A percentile compares a stretch with the other conserved stretches of the same genome.
Conservation (phyloP, 1,140 invertebrate genomes). For the Hyles euphorbiae region DNA sequence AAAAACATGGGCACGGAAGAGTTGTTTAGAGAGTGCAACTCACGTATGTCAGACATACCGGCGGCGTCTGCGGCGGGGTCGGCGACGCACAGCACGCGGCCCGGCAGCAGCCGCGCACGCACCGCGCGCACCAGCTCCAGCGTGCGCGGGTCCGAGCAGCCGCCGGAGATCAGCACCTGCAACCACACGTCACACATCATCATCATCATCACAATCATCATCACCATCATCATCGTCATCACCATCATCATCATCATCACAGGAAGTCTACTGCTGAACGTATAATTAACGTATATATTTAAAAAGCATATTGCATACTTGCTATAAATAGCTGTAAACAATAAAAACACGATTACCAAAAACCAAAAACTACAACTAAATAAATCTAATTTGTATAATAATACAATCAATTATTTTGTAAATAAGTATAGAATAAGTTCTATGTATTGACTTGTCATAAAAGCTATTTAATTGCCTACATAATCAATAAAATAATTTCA, state of each 20-base stretch:
- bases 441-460: no score
- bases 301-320: no score
- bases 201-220: neutral
- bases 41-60: slow-evolving; percentile 68
- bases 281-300: no score
- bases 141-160: slow-evolving; percentile 80
- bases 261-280: no score
- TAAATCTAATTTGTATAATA: no score
- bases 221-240: slow-evolving; percentile 1
- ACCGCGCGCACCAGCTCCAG: slow-evolving; percentile 81
- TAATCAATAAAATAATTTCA: no score
- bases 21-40: slow-evolving; percentile 25
- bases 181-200: slow-evolving; percentile 5
- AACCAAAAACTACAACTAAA: no score
- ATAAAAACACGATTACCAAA: no score
- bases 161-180: slow-evolving; percentile 82
- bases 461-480: no score
- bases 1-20: neutral
- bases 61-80: slow-evolving; percentile 74
- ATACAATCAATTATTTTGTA: no score
- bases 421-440: no score
- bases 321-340: no score
- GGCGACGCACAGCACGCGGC: slow-evolving; percentile 81
- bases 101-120: slow-evolving; percentile 81
- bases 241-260: neutral